Percentiles rank a stretch among this genome's conserved stretches.
These are phyloP conservation scores for Pseudeuparius sepicola DNA, from an alignment of 2,888 invertebrate species.

Conservation along the genomic window DNA sequence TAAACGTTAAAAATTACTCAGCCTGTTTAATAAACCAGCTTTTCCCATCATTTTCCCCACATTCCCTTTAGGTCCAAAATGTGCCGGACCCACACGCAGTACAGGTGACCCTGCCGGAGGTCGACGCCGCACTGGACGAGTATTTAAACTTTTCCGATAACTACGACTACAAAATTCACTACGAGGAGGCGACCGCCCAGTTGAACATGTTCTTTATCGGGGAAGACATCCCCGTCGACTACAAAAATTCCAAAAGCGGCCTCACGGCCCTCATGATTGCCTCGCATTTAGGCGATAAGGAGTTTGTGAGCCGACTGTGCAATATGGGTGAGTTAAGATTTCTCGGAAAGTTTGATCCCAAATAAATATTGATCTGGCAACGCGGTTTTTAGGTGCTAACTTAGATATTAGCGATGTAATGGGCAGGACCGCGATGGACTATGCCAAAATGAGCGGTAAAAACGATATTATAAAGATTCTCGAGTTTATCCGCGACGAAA, in stretches of 20 bases:
- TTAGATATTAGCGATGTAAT: constrained; percentile 49
- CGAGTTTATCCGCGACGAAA: constrained; percentile 40
- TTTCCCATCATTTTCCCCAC: too few relatives aligned
- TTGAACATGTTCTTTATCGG: constrained; percentile 67
- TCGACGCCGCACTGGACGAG: constrained; percentile 24
- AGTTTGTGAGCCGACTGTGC: constrained; percentile 59
- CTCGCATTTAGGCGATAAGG: constrained; percentile 57
- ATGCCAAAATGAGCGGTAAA: constrained; percentile 42
- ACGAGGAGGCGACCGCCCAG: constrained; percentile 28
- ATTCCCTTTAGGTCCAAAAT: too few relatives aligned
- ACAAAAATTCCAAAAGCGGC: constrained; percentile 54
- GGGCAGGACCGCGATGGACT: constrained; percentile 62
- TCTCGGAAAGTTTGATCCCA: neutral
- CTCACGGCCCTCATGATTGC: constrained; percentile 73
- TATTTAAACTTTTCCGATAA: constrained; percentile 38
- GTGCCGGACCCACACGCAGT: too few relatives aligned
- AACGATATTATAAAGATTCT: constrained; percentile 3
- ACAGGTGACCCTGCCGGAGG: too few relatives aligned
- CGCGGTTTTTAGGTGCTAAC: constrained; percentile 49
- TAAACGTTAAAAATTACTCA: too few relatives aligned
- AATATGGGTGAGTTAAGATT: constrained; percentile 45
- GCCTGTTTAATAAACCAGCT: too few relatives aligned
- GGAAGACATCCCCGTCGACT: constrained; percentile 66
- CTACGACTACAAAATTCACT: constrained; percentile 24
- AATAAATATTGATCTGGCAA: too few relatives aligned